These are phyloP conservation scores for Drosophila pseudotakahashii DNA, from an alignment of 2,888 invertebrate genomes.

Conservation along the genomic window DNA sequence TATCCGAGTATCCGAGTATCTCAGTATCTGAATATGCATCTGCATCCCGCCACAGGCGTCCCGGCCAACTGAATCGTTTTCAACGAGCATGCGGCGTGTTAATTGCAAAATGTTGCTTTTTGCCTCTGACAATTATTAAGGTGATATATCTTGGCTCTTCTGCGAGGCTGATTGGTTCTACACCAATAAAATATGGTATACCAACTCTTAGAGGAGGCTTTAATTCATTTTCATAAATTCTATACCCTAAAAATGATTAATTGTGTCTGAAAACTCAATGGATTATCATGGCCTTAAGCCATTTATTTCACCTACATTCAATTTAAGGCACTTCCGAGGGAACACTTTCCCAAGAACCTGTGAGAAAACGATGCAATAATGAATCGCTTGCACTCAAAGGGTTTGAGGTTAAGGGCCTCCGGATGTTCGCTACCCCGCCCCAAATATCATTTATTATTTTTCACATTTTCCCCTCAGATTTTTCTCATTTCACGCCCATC, in stretches of 20 bases:
- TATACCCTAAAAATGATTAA: constrained; percentile 15
- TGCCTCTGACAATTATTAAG: constrained; percentile 66
- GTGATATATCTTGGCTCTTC: constrained; percentile 41
- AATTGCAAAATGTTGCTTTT: constrained; percentile 71
- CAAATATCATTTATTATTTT: constrained; percentile 45
- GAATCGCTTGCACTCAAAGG: constrained; percentile 30
- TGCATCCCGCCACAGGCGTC: constrained; percentile 48
- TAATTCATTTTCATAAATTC: too few species aligned
- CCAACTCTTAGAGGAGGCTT: too few species aligned
- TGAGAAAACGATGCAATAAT: constrained; percentile 39
- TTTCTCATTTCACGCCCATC: constrained; percentile 50
- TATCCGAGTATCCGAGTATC: constrained; percentile 14
- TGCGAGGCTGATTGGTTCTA: constrained; percentile 6
- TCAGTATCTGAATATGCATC: too few species aligned
- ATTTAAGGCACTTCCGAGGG: not conserved
- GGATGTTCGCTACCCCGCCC: constrained; percentile 21
- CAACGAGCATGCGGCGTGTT: constrained; percentile 59
- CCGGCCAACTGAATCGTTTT: constrained; percentile 42
- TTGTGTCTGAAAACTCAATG: constrained; percentile 8
- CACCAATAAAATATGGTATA: not conserved
- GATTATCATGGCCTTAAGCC: not conserved
- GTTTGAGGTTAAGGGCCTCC: constrained; percentile 37
- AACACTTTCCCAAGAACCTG: constrained; percentile 34
- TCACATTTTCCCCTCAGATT: constrained; percentile 33
- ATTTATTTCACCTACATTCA: constrained; percentile 21